Evolutionary conservation across 1,140 invertebrate species (phyloP).

Genomic region (Achroia grisella): DNA sequence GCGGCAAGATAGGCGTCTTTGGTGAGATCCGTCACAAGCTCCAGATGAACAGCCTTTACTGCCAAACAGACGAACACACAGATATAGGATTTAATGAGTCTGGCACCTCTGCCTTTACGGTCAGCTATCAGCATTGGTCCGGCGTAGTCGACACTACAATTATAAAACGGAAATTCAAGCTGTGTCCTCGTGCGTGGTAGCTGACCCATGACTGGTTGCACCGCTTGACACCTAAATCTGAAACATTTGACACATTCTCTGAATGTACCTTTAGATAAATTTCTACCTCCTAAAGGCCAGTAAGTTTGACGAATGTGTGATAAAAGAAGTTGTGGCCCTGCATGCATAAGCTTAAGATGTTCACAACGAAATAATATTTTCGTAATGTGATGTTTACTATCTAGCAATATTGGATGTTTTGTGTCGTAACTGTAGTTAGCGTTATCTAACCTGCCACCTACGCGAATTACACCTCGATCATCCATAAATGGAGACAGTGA

Average conservation of each 20-base stretch:
- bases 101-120: conserved; percentile 17
- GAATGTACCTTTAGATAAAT: conserved; percentile 11
- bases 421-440: conserved; percentile 13
- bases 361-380: conserved; percentile 15
- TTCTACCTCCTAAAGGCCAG: conserved; percentile 17
- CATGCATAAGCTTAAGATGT: conserved; percentile 17
- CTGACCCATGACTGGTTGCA: conserved; percentile 18
- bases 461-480: too few species aligned
- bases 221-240: conserved; percentile 8
- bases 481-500: too few species aligned
- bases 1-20: conserved; percentile 22
- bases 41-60: conserved; percentile 32
- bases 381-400: too few species aligned
- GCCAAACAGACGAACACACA: conserved; percentile 25
- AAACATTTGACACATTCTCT: conserved; percentile 15
- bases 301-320: conserved; percentile 12
- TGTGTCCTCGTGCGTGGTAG: conserved; percentile 9
- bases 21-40: conserved; percentile 21
- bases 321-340: conserved; percentile 16
- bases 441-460: conserved; percentile 15
- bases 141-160: conserved; percentile 16
- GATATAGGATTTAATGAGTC: conserved; percentile 18
- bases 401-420: conserved; percentile 17
- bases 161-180: conserved; percentile 15
- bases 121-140: too few species aligned